A percentile compares a stretch with the other conserved stretches of the same genome.
Evolutionary conservation across 2,888 invertebrate species (phyloP).

Genomic region (Chesias legatella): DNA sequence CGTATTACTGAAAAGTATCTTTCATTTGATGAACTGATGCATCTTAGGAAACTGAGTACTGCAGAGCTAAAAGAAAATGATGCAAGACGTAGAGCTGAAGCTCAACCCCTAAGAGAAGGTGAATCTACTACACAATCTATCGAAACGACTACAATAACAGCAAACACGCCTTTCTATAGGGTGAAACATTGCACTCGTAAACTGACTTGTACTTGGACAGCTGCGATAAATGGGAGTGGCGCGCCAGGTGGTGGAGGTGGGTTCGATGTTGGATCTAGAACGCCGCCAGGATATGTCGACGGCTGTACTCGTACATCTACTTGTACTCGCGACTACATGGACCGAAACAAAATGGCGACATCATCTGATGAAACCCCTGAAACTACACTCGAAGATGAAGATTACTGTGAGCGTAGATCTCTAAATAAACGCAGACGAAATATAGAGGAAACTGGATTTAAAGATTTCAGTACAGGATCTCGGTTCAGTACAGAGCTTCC

Average conservation of each 20-base stretch:
- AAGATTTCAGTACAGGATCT: constrained; percentile 2
- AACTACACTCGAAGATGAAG: constrained; percentile 45
- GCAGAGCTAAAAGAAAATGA: constrained; percentile 33
- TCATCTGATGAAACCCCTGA: constrained; percentile 21
- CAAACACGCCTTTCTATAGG: constrained; percentile 52
- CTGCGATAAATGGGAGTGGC: constrained; percentile 41
- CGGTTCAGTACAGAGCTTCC: constrained; percentile 9
- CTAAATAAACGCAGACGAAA: constrained; percentile 50
- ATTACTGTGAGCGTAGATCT: constrained; percentile 66
- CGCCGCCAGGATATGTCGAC: constrained; percentile 66
- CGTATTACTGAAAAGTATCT: constrained; percentile 62
- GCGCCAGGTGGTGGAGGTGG: constrained; percentile 24
- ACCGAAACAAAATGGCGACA: constrained; percentile 55
- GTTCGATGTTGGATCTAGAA: constrained; percentile 46
- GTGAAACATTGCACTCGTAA: constrained; percentile 63
- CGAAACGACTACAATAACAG: constrained; percentile 40
- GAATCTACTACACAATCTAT: constrained; percentile 5
- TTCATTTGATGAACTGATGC: constrained; percentile 71
- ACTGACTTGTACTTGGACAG: constrained; percentile 71
- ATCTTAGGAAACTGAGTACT: constrained; percentile 55
- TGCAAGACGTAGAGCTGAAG: constrained; percentile 35
- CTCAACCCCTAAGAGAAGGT: constrained; percentile 10
- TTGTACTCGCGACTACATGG: constrained; percentile 62
- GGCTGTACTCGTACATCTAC: constrained; percentile 70
- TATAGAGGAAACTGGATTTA: constrained; percentile 27